A percentile compares a stretch with the other conserved stretches of the same genome.
phyloP scores from a whole-genome alignment of 2,797 vertebrate genomes.

The Podarcis lilfordi region DNA sequence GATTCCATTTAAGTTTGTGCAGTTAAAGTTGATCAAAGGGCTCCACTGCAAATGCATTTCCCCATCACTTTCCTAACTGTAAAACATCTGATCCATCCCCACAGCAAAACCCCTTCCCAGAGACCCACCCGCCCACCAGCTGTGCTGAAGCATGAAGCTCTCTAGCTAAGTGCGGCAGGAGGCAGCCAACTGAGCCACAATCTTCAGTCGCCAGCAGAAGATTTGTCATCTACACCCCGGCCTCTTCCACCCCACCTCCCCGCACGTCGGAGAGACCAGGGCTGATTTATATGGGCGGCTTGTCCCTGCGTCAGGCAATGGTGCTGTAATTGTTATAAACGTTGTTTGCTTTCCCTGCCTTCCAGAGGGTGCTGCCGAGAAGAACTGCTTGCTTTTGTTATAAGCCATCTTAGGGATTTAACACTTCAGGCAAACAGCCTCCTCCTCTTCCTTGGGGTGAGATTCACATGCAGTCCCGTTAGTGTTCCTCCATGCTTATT shows the following conservation, averaged over 20 bases:
- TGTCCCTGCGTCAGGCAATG: neutral
- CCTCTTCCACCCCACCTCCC: neutral
- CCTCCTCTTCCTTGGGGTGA: neutral
- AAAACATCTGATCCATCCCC: no score
- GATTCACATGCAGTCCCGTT: neutral
- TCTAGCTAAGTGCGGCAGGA: neutral
- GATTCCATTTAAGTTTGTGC: no score
- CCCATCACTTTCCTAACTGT: no score
- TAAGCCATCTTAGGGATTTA: slow-evolving; percentile 24
- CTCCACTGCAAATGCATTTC: no score
- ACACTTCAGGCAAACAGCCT: slow-evolving; percentile 9
- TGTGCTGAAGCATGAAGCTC: neutral
- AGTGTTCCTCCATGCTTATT: neutral
- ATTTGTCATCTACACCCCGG: neutral
- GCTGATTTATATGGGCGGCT: slow-evolving; percentile 23
- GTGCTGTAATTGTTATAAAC: slow-evolving; percentile 46
- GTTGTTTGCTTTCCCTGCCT: slow-evolving; percentile 25
- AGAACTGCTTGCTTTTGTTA: slow-evolving; percentile 22
- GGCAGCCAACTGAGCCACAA: neutral
- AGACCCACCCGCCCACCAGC: neutral
- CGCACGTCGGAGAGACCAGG: neutral
- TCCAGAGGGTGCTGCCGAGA: slow-evolving; percentile 12
- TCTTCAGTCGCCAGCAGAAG: neutral
- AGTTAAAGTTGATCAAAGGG: no score
- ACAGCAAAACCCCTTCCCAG: neutral